Conservation (phyloP, 2,888 invertebrate genomes). For the Pterostichus madidus region DNA sequence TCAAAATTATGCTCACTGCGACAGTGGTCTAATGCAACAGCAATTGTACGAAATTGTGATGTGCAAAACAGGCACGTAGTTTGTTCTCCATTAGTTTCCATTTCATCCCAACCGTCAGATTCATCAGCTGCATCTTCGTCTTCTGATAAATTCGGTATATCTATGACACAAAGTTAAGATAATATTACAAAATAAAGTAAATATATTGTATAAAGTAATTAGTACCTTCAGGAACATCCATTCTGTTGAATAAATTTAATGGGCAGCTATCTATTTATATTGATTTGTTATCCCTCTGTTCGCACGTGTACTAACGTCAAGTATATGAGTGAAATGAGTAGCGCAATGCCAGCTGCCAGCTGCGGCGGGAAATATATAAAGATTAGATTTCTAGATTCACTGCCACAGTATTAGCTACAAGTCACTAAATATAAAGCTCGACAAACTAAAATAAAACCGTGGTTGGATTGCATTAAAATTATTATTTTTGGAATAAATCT, state of each 20-base stretch:
- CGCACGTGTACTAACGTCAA: conserved; percentile 61
- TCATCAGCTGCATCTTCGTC: conserved; percentile 72
- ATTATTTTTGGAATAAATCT: too few species aligned
- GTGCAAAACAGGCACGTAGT: conserved; percentile 87
- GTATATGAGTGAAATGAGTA: conserved; percentile 26
- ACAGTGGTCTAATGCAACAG: conserved; percentile 84
- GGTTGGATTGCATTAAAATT: too few species aligned
- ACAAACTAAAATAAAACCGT: too few species aligned
- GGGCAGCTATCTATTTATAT: conserved; percentile 55
- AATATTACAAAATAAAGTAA: not conserved
- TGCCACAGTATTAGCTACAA: too few species aligned
- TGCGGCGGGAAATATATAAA: not conserved
- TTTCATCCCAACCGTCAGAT: conserved; percentile 80
- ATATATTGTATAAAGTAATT: conserved; percentile 15
- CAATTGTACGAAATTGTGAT: conserved; percentile 80
- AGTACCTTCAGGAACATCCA: conserved; percentile 55
- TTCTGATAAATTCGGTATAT: conserved; percentile 63
- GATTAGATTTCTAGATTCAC: not conserved
- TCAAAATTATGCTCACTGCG: conserved; percentile 83
- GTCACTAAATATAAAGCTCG: too few species aligned
- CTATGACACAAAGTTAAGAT: conserved; percentile 53
- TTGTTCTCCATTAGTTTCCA: conserved; percentile 77
- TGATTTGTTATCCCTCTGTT: conserved; percentile 56
- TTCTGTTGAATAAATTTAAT: conserved; percentile 48
- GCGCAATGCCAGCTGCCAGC: not conserved